phyloP scores from a whole-genome alignment of 2,888 invertebrate species.

The Epicampocera succincta region DNA sequence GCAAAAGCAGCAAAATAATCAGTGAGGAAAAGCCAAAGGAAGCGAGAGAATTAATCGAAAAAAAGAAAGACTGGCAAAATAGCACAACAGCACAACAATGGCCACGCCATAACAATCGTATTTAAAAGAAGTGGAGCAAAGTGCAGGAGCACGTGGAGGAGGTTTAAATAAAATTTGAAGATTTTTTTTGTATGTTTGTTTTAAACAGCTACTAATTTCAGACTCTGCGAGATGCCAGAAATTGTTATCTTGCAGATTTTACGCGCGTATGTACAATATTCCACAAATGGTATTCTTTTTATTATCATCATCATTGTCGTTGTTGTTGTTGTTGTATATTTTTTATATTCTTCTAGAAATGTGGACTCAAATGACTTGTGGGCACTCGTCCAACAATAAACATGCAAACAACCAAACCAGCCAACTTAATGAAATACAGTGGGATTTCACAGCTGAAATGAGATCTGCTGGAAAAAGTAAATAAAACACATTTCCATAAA shows the following conservation, averaged over 20 bases:
- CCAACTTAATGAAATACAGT: background rate
- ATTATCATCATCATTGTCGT: background rate
- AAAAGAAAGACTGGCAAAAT: background rate
- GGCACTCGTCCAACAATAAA: slow-evolving; percentile 63
- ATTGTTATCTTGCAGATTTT: background rate
- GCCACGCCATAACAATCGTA: too few relatives aligned
- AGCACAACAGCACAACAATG: too few relatives aligned
- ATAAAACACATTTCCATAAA: slow-evolving; percentile 13
- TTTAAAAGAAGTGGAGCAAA: background rate
- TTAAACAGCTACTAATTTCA: slow-evolving; percentile 25
- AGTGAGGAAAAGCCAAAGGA: background rate
- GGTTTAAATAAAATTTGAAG: background rate
- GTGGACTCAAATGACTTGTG: slow-evolving; percentile 53
- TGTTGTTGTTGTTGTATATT: slow-evolving; percentile 7
- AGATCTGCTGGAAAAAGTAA: background rate
- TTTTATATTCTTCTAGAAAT: slow-evolving; percentile 26
- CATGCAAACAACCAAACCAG: slow-evolving; percentile 11
- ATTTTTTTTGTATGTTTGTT: slow-evolving; percentile 15
- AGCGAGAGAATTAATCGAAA: slow-evolving; percentile 10
- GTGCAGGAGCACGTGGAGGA: background rate
- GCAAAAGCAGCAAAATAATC: background rate
- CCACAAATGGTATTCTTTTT: slow-evolving; percentile 29
- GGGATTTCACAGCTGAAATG: background rate
- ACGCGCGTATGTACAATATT: slow-evolving; percentile 30
- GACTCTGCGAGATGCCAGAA: slow-evolving; percentile 28